These are phyloP conservation scores for Hippocampus abdominalis DNA, from an alignment of 2,113 vertebrate species.

Conservation along the genomic window DNA sequence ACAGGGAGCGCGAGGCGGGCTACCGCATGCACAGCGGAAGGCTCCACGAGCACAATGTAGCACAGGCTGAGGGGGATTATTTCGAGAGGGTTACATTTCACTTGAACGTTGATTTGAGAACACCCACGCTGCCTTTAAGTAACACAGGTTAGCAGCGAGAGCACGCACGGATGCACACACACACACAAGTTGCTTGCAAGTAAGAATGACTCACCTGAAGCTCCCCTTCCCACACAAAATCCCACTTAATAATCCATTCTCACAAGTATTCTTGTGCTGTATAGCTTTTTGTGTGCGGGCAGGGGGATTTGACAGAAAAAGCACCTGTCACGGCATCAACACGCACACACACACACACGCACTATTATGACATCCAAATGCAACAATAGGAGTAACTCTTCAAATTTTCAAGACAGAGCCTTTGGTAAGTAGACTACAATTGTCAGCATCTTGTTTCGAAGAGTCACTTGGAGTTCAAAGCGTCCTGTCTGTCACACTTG, in stretches of 20 bases:
- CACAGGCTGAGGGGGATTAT: conserved; percentile 51
- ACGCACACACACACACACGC: conserved; percentile 1
- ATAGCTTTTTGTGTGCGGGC: conserved; percentile 13
- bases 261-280: conserved; percentile 13
- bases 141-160: conserved; percentile 57
- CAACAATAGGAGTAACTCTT: neutral
- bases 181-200: conserved; percentile 35
- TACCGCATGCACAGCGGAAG: conserved; percentile 27
- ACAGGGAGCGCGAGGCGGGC: conserved; percentile 49
- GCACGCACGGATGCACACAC: conserved; percentile 9
- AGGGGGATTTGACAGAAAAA: conserved; percentile 15
- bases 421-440: neutral
- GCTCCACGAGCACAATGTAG: conserved; percentile 40
- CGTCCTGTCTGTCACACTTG: neutral
- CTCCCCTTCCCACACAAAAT: conserved; percentile 49
- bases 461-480: neutral
- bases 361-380: neutral
- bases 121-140: conserved; percentile 68
- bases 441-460: neutral
- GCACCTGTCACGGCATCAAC: conserved; percentile 13
- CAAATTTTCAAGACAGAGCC: neutral
- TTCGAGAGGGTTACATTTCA: conserved; percentile 67
- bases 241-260: conserved; percentile 42
- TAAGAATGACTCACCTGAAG: conserved; percentile 64
- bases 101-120: conserved; percentile 54